Evolutionary conservation across 2,797 vertebrate species (phyloP), one percentile per base, ranked within the genome.

Genomic region (Enteromius trimaculatus): DNA sequence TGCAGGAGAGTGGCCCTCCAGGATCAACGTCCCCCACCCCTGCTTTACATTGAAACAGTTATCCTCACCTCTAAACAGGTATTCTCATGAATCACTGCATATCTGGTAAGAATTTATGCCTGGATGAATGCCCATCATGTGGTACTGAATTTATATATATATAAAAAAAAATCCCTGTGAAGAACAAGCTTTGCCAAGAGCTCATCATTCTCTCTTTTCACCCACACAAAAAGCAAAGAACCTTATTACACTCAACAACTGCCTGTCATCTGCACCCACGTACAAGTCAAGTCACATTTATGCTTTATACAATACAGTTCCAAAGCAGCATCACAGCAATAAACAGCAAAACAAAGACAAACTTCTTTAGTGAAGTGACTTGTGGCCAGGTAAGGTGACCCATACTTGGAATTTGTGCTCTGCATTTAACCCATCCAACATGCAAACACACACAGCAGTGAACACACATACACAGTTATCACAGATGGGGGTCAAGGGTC

Each of bases 141-240:
- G 49, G 55, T 29, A 23, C 51, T 2, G 3, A 80, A 42, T 71
- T 71, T 1, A 4, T 21, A 4, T 14, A n/a, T n/a, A n/a, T n/a
- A n/a, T 58, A 80, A 17, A 55, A 55, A 23, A 42, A 79, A 34
- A 58, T 76, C 13, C 53, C 14, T 39, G 34, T 60, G 34, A 39
- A 51, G 19, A 37, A 55, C 31, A 51, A 55, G 16, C 34, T 76
- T 60, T 58, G 74, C 74, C 51, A 58, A 75, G 31, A 75, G 31
- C 53, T 76, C 51, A 39, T 58, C 72, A 76, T 39, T 76, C 53
- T 60, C n/a, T 60, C 34, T 60, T 60, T 69, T 60, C 51, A 60
- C 39, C 74, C n/a, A 76, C 74, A 76, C 53, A 76, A 37, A 76
- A 17, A 60, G n/a, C 53, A 39, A 76, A 76, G 13, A 74, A 53